A percentile compares a stretch with the other conserved stretches of the same genome.
phyloP scores from a whole-genome alignment of 2,797 vertebrate genomes.

The Manis pentadactyla region DNA sequence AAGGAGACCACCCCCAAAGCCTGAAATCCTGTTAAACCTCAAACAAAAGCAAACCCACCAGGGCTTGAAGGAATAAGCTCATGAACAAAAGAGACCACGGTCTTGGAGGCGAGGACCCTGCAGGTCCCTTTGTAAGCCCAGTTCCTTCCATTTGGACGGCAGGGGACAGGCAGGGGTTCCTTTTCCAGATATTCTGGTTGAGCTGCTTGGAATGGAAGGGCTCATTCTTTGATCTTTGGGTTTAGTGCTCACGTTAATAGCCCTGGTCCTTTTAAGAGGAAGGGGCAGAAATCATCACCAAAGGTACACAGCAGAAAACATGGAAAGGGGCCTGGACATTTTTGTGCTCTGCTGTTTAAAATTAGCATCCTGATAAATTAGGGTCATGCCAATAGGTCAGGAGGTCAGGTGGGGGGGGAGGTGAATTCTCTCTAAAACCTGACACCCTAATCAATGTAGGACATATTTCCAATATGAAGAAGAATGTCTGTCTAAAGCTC shows the following conservation, averaged over 20 bases:
- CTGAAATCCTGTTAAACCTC: conserved; percentile 86
- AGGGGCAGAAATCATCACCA: not conserved
- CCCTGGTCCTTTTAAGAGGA: not conserved
- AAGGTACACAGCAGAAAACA: not conserved
- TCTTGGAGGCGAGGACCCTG: conserved; percentile 58
- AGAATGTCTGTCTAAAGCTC: not conserved
- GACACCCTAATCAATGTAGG: not conserved
- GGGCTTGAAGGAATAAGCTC: conserved; percentile 82
- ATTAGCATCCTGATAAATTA: not conserved
- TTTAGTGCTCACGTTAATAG: not conserved
- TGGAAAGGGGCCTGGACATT: not conserved
- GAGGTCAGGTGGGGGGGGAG: not conserved
- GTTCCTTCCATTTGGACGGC: not conserved
- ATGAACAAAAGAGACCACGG: conserved; percentile 49
- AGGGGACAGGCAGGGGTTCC: conserved; percentile 14
- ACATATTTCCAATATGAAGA: not conserved
- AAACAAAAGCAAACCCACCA: conserved; percentile 85
- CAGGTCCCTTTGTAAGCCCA: not conserved
- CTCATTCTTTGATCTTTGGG: not conserved
- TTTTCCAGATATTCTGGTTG: conserved; percentile 13
- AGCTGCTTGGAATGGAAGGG: not conserved
- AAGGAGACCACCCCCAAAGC: conserved; percentile 80
- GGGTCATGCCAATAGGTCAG: not conserved
- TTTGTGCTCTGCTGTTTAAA: not conserved
- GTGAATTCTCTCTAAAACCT: not conserved